These are phyloP conservation scores for Parnassius mnemosyne DNA, from an alignment of 2,888 invertebrate species.

Conservation along the genomic window DNA sequence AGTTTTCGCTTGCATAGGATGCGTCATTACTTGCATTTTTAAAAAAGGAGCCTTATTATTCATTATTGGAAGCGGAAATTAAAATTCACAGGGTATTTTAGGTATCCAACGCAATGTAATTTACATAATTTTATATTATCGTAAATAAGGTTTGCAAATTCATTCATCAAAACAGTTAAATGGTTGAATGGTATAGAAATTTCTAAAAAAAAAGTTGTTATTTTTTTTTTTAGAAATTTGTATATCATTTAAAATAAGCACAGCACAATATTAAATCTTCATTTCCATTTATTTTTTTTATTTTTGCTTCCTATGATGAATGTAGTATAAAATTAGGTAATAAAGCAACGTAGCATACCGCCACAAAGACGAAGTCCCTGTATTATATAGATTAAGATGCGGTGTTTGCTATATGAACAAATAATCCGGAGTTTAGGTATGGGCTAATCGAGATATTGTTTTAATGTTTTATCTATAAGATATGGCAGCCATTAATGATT, in stretches of 20 bases:
- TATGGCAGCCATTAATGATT: too few relatives aligned
- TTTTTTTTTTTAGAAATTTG: neutral
- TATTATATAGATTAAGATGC: constrained; percentile 53
- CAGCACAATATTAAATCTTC: constrained; percentile 4
- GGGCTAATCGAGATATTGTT: constrained; percentile 36
- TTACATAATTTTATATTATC: neutral
- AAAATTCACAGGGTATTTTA: constrained; percentile 1
- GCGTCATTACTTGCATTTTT: neutral
- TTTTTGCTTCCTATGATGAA: constrained; percentile 11
- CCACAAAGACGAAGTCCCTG: constrained; percentile 42
- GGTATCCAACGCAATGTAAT: neutral
- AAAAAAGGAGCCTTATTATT: neutral
- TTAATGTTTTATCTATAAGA: too few relatives aligned
- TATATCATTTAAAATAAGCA: neutral
- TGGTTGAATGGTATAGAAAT: too few relatives aligned
- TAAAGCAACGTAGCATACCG: constrained; percentile 28
- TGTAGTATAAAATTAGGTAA: constrained; percentile 1
- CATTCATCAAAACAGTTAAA: too few relatives aligned
- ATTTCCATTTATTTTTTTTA: neutral
- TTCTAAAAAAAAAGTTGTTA: too few relatives aligned
- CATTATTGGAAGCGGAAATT: constrained; percentile 11
- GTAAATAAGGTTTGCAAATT: too few relatives aligned
- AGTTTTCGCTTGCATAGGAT: neutral
- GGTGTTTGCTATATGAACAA: constrained; percentile 36
- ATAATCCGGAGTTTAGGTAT: constrained; percentile 63